Conservation (phyloP, 2,888 invertebrate species). For the Nebria salina region DNA sequence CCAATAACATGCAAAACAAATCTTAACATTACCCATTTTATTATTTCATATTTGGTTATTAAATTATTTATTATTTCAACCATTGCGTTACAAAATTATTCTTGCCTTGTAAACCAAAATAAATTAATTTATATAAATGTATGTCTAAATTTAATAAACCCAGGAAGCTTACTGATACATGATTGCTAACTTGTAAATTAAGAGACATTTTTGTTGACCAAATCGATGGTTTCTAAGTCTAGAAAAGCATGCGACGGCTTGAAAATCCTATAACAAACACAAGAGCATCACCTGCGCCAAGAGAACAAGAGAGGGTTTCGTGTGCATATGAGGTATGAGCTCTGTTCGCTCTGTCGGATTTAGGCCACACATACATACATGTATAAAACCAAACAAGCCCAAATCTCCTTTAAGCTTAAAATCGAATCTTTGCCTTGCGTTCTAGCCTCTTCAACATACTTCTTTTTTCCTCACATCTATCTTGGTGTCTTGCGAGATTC, state of each 20-base stretch:
- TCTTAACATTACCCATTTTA: neutral
- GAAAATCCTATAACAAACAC: neutral
- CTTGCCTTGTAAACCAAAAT: neutral
- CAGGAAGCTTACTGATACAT: no score
- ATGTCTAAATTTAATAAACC: no score
- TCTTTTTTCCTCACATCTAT: neutral
- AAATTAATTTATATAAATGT: no score
- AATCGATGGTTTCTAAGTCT: no score
- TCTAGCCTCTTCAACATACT: neutral
- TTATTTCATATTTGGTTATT: neutral
- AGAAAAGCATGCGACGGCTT: neutral
- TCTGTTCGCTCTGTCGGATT: slow-evolving; percentile 3
- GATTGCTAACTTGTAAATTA: no score
- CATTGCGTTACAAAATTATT: neutral
- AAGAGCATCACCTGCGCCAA: neutral
- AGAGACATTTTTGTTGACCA: no score
- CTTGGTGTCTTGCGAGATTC: neutral
- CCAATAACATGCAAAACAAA: neutral
- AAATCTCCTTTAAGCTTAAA: slow-evolving; percentile 39
- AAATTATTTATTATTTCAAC: no score
- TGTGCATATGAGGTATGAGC: slow-evolving; percentile 7
- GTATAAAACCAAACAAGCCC: slow-evolving; percentile 39
- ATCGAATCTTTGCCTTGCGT: slow-evolving; percentile 32
- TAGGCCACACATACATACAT: neutral
- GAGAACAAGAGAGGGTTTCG: neutral